phyloP scores from a whole-genome alignment of 1,140 invertebrate species.

The Ptiloglossa arizonensis region DNA sequence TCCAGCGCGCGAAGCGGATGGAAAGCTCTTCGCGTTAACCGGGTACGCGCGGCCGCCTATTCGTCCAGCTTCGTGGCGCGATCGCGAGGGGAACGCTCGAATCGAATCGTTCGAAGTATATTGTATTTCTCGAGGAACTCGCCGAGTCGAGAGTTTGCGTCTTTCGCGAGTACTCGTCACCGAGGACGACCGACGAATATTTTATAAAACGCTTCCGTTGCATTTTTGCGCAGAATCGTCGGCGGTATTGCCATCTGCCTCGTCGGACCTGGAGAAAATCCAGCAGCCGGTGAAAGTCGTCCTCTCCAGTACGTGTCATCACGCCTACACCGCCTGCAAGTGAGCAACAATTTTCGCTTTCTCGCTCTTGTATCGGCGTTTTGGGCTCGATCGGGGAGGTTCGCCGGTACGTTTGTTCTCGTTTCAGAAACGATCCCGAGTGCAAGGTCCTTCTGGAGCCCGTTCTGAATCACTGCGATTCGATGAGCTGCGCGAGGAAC shows the following conservation, averaged over 20 bases:
- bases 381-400: neutral
- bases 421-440: constrained; percentile 87
- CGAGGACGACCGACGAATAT: too few species aligned
- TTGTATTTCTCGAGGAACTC: too few species aligned
- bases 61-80: too few species aligned
- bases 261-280: constrained; percentile 72
- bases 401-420: constrained; percentile 6
- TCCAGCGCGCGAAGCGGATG: too few species aligned
- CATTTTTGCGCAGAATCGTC: constrained; percentile 38
- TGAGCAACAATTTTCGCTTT: constrained; percentile 65
- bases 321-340: constrained; percentile 80
- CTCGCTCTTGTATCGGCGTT: neutral
- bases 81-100: too few species aligned
- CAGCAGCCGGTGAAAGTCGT: constrained; percentile 76
- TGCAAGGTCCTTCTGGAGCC: constrained; percentile 89
- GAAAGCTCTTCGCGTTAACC: too few species aligned
- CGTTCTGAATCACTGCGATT: constrained; percentile 90
- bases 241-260: constrained; percentile 35
- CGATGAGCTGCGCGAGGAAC: constrained; percentile 88
- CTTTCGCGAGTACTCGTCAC: too few species aligned
- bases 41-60: too few species aligned
- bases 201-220: neutral
- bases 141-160: too few species aligned
- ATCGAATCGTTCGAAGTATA: too few species aligned
- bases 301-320: constrained; percentile 79